A percentile compares a stretch with the other conserved stretches of the same genome.
These are phyloP conservation scores for Camarhynchus parvulus DNA, from an alignment of 2,113 vertebrate genomes.

Conservation along the genomic window DNA sequence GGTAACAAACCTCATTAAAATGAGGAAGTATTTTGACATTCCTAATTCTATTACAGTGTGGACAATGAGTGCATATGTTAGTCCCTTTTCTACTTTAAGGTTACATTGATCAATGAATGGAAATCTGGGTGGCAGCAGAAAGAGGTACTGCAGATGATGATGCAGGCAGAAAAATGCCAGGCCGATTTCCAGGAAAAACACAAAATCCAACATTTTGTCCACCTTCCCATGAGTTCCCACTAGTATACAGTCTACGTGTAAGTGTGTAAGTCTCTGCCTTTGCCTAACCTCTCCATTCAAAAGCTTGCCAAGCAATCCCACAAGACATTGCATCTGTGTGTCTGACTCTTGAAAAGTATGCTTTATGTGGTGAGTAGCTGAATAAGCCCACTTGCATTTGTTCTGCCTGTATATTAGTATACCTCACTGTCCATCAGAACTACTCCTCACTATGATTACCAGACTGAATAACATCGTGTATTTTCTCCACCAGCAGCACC, in stretches of 20 bases:
- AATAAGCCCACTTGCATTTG: slow-evolving; percentile 40
- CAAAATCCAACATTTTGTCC: slow-evolving; percentile 5
- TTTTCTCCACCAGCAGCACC: slow-evolving; percentile 56
- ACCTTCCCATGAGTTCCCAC: slow-evolving; percentile 30
- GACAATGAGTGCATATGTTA: slow-evolving; percentile 68
- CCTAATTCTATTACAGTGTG: slow-evolving; percentile 66
- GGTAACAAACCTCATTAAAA: slow-evolving; percentile 59
- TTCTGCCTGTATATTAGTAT: slow-evolving; percentile 26
- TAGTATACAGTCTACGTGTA: neutral
- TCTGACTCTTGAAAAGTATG: slow-evolving; percentile 47
- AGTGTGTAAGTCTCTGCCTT: slow-evolving; percentile 15
- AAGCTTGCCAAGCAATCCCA: neutral
- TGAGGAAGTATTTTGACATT: slow-evolving; percentile 56
- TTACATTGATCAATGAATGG: slow-evolving; percentile 70
- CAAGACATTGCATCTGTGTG: slow-evolving; percentile 5
- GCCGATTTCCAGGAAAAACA: slow-evolving; percentile 8
- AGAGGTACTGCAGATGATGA: slow-evolving; percentile 35
- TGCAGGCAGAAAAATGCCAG: slow-evolving; percentile 51
- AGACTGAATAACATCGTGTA: slow-evolving; percentile 48
- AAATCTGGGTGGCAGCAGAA: slow-evolving; percentile 62
- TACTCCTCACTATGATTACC: slow-evolving; percentile 60
- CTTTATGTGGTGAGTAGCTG: slow-evolving; percentile 6
- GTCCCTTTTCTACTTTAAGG: slow-evolving; percentile 66
- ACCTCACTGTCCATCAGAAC: slow-evolving; percentile 47
- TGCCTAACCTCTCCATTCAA: slow-evolving; percentile 30